phyloP scores from a whole-genome alignment of 2,797 vertebrate species.

The Picus viridis region DNA sequence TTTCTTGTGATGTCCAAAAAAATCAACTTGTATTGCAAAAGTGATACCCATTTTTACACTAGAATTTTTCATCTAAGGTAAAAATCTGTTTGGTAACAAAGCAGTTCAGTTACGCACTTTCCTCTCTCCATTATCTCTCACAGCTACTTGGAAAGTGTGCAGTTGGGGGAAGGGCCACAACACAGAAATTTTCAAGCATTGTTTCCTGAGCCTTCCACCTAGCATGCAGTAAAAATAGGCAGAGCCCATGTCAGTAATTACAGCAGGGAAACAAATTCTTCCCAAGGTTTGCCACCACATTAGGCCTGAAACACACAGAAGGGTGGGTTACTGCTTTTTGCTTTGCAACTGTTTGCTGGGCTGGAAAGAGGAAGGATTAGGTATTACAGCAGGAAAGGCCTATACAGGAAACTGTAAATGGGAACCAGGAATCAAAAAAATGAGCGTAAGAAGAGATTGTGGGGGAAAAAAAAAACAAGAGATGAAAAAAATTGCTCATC shows the following conservation, averaged over 20 bases:
- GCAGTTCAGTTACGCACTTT: not conserved
- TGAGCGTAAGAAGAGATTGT: not conserved
- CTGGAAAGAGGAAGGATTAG: slow-evolving; percentile 34
- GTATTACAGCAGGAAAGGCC: not conserved
- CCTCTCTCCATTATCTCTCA: not conserved
- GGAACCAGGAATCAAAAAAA: slow-evolving; percentile 11
- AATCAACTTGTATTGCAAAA: not conserved
- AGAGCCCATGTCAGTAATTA: not conserved
- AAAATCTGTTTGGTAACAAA: not conserved
- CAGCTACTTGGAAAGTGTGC: not conserved
- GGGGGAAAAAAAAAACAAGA: not conserved
- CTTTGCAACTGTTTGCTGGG: not conserved
- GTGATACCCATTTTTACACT: not conserved
- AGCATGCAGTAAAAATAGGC: not conserved
- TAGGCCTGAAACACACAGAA: not conserved
- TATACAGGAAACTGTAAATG: not conserved
- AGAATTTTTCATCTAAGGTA: not conserved
- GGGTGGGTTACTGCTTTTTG: not conserved
- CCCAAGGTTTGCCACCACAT: not conserved
- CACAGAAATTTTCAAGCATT: not conserved
- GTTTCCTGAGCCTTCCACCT: not conserved
- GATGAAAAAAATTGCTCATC: not conserved
- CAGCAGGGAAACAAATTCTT: not conserved
- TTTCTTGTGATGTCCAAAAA: not conserved
- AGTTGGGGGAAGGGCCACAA: not conserved